phyloP scores from a whole-genome alignment of 2,113 vertebrate species.

The Prionailurus bengalensis region DNA sequence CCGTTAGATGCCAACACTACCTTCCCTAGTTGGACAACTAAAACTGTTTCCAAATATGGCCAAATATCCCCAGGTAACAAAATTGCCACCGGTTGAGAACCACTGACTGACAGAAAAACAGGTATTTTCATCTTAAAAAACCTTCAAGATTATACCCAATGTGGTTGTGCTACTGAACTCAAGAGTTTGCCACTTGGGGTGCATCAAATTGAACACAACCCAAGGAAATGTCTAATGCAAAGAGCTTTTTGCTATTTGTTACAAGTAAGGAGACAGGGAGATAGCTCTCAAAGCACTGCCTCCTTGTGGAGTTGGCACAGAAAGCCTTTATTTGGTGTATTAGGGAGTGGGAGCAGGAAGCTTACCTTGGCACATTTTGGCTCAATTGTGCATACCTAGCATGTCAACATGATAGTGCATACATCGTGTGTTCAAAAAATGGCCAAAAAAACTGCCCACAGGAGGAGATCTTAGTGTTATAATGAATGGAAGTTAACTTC shows the following conservation, averaged over 20 bases:
- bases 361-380: background rate
- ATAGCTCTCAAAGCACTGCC: background rate
- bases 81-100: background rate
- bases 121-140: background rate
- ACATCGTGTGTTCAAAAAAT: background rate
- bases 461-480: background rate
- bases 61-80: background rate
- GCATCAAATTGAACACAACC: background rate
- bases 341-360: background rate
- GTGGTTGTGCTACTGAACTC: background rate
- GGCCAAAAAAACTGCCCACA: background rate
- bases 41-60: background rate
- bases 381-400: background rate
- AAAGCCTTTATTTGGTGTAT: background rate
- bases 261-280: background rate
- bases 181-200: background rate
- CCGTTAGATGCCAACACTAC: background rate
- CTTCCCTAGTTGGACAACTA: background rate
- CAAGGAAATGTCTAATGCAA: background rate
- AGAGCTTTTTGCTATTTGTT: background rate
- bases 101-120: background rate
- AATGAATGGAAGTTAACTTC: background rate
- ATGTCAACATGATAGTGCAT: background rate
- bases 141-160: background rate
- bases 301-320: background rate